phyloP scores from a whole-genome alignment of 1,140 invertebrate species.

The Drosophila paulistorum region DNA sequence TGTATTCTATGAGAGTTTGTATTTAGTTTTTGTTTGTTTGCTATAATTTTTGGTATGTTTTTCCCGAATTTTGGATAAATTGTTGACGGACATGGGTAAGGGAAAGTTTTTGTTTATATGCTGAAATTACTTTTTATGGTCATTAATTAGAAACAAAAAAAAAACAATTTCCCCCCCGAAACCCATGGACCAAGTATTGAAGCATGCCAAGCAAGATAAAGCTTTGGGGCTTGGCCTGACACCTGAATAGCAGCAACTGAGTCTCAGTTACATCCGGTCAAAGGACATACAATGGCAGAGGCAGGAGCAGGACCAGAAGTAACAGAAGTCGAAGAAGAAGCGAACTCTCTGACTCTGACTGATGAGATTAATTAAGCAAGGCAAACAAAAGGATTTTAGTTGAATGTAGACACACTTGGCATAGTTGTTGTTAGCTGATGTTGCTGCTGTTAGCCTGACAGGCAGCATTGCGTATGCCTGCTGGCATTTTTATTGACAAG shows the following conservation, averaged over 20 bases:
- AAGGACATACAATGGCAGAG: constrained; percentile 37
- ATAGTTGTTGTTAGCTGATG: constrained; percentile 31
- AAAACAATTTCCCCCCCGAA: constrained; percentile 43
- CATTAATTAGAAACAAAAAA: constrained; percentile 68
- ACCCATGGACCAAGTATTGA: not conserved
- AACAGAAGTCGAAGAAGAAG: constrained; percentile 25
- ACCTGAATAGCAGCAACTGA: constrained; percentile 47
- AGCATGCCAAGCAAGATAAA: constrained; percentile 15
- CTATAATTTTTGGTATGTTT: constrained; percentile 50
- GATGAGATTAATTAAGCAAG: constrained; percentile 79
- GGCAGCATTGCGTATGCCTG: constrained; percentile 69
- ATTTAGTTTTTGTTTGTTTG: constrained; percentile 15
- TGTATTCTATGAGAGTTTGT: constrained; percentile 34
- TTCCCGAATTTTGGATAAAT: constrained; percentile 37
- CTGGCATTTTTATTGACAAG: constrained; percentile 81
- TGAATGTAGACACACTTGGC: constrained; percentile 59
- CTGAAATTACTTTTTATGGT: constrained; percentile 58
- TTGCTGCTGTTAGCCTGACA: constrained; percentile 49
- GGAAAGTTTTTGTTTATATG: constrained; percentile 26
- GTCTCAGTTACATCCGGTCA: constrained; percentile 71
- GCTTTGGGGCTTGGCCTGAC: constrained; percentile 50
- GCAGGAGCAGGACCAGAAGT: not conserved
- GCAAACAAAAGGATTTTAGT: constrained; percentile 79
- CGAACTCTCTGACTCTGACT: constrained; percentile 50
- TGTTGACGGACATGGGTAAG: constrained; percentile 44